Percentiles rank a stretch among this genome's conserved stretches.
Conservation (phyloP, 2,888 invertebrate species). For the Pheosia tremula region DNA sequence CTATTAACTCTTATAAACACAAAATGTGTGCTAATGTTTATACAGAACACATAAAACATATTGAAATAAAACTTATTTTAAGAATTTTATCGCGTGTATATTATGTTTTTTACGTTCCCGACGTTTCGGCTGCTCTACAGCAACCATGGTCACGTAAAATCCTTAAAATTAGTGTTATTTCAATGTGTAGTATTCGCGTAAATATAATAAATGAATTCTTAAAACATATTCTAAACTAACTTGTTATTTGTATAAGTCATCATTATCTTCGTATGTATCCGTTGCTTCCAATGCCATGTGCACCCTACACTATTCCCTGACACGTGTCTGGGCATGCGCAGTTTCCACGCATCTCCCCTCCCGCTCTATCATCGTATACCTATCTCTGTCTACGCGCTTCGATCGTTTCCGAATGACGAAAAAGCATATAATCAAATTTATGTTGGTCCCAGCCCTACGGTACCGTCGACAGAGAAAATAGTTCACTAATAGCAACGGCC, state of each 20-base stretch:
- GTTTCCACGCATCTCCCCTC: constrained; percentile 32
- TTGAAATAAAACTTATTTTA: no score
- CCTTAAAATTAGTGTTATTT: no score
- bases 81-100: no score
- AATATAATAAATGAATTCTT: no score
- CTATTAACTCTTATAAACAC: no score
- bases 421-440: constrained; percentile 82
- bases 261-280: constrained; percentile 35
- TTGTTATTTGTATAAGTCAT: not conserved
- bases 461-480: constrained; percentile 56
- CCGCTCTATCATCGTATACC: constrained; percentile 50
- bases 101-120: no score
- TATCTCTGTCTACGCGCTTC: constrained; percentile 67
- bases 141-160: no score
- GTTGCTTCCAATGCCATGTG: constrained; percentile 39
- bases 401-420: constrained; percentile 81
- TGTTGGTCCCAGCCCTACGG: constrained; percentile 58
- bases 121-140: no score
- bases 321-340: constrained; percentile 80
- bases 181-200: no score
- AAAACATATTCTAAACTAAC: no score
- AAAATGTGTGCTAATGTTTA: no score
- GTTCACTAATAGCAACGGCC: constrained; percentile 44
- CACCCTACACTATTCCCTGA: constrained; percentile 43
- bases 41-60: no score